Evolutionary conservation across 2,888 invertebrate genomes (phyloP).

Genomic region (Neuroscelio doddi): DNA sequence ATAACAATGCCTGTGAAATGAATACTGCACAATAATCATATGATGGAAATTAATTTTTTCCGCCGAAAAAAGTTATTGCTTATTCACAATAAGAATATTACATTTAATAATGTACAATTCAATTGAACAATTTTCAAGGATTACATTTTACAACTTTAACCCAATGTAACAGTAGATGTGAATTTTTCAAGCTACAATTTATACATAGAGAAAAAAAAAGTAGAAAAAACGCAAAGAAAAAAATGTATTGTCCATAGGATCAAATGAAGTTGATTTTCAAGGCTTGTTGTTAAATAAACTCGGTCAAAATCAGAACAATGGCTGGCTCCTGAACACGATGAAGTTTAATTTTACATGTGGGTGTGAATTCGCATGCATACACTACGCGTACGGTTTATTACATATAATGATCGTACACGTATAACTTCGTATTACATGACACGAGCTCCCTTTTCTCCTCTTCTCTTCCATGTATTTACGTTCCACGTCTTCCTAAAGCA

Average conservation of each 20-base stretch:
- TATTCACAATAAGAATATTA: no score
- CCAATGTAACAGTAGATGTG: no score
- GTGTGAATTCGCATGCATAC: slow-evolving; percentile 25
- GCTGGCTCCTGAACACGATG: slow-evolving; percentile 26
- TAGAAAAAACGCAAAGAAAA: no score
- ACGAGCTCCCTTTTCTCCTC: slow-evolving; percentile 7
- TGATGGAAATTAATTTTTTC: no score
- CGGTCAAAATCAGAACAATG: slow-evolving; percentile 35
- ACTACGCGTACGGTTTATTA: slow-evolving; percentile 31
- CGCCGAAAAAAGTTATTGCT: no score
- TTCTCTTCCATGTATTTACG: slow-evolving; percentile 16
- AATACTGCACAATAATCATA: no score
- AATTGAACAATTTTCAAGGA: no score
- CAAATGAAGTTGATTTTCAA: slow-evolving; percentile 36
- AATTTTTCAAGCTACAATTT: no score
- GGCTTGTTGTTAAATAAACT: slow-evolving; percentile 41
- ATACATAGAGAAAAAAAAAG: no score
- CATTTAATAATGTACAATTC: no score
- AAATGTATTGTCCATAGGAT: neutral
- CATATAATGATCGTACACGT: slow-evolving; percentile 33
- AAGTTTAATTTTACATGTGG: slow-evolving; percentile 29
- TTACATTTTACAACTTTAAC: no score
- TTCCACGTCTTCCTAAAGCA: slow-evolving; percentile 27
- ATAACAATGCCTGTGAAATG: no score
- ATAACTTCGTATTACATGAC: slow-evolving; percentile 44